These are phyloP conservation scores for Empidonax traillii DNA, from an alignment of 2,113 vertebrate genomes.

Conservation along the genomic window DNA sequence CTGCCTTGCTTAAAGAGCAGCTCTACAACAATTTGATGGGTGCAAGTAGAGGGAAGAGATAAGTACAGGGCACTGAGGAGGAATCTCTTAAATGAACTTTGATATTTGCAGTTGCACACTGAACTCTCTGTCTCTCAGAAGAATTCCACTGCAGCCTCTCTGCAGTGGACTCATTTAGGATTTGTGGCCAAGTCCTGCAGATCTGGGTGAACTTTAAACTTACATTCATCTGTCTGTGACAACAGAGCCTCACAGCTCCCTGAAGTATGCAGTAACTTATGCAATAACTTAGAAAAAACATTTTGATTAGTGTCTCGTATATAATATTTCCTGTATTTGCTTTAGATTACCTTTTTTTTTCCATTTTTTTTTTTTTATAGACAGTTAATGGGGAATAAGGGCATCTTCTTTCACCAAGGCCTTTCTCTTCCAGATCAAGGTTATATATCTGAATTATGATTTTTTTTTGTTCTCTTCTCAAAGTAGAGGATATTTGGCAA, in stretches of 20 bases:
- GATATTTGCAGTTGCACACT: neutral
- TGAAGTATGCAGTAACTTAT: constrained; percentile 22
- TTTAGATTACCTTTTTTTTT: neutral
- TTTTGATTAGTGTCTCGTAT: neutral
- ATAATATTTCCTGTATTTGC: constrained; percentile 18
- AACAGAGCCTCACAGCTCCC: neutral
- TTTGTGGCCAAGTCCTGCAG: constrained; percentile 2
- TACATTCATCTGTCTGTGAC: neutral
- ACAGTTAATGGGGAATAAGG: neutral
- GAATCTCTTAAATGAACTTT: neutral
- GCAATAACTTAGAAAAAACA: neutral
- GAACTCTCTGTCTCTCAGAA: neutral
- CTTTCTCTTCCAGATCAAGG: neutral
- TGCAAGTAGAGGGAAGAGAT: neutral
- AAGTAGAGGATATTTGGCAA: neutral
- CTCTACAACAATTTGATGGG: neutral
- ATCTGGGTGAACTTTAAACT: constrained; percentile 35
- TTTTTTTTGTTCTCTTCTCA: neutral
- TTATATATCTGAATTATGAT: neutral
- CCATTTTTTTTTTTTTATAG: neutral
- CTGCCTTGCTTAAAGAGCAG: neutral
- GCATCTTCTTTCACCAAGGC: neutral
- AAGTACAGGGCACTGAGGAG: neutral
- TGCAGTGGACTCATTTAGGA: neutral
- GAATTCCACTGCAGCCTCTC: neutral